Evolutionary conservation across 2,797 vertebrate genomes (phyloP), one percentile per base, ranked within the genome.

Genomic region (Intellagama lesueurii): DNA sequence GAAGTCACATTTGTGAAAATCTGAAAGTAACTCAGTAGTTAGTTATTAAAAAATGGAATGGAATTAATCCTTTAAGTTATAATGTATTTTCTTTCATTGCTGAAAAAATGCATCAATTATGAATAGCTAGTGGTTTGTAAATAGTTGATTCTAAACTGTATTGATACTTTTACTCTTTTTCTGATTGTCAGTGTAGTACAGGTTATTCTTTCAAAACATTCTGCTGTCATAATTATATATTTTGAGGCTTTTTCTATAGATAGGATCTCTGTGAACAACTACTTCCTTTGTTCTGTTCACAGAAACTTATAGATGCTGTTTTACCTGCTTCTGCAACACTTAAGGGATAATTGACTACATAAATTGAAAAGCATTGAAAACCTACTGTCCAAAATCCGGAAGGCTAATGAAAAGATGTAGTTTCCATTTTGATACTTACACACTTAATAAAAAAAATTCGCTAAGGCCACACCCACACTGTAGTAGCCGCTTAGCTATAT

Each of bases 291-390:
- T 79, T 91, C 26, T 85, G 0, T 85, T 88, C 1, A 69, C 72
- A 32, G n/a, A 83, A 90, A 69, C 16, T 88, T 7, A 7, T 17
- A 80, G 75, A 14, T 79, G 9, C 40, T 84, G 19, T 2, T 92
- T 92, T 93, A 47, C 40, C 5, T 87, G 6, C 40, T 72, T 44
- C 35, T 92, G 64, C 5, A 52, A 30, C 47, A 24, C 40, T 40
- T 40, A 40, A 40, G 40, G 40, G 40, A 40, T 40, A 40, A 40
- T 40, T 40, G 40, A 2, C 81, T 86, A 26, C 83, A 82, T 11
- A 86, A 73, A 7, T 80, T 30, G 2, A 11, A 24, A 79, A 60
- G 44, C 14, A 35, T 47, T 47, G 56, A 30, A 85, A 73, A 89
- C 8, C 12, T 91, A n/a, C 88, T 90, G 14, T 44, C 87, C 52